Percentiles rank a stretch among this genome's conserved stretches.
phyloP scores from a whole-genome alignment of 2,888 invertebrate species.

The Lasioglossum vierecki region DNA sequence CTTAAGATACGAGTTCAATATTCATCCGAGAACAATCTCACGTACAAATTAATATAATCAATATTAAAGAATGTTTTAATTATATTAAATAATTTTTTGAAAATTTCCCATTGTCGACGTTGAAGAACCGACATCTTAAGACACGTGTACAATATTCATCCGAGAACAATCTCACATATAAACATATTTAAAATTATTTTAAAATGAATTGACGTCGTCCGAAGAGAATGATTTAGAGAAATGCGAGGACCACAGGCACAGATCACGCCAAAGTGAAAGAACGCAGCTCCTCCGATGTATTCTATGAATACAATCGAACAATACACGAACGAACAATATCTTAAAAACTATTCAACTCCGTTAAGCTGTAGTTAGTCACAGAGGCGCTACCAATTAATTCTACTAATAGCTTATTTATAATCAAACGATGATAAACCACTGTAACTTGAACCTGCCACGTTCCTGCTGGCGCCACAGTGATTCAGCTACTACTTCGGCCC shows the following conservation, averaged over 20 bases:
- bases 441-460: neutral
- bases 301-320: neutral
- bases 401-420: conserved; percentile 6
- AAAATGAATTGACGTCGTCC: neutral
- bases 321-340: neutral
- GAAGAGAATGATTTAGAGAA: neutral
- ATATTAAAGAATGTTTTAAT: too few species aligned
- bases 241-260: neutral
- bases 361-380: neutral
- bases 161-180: neutral
- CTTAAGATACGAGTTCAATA: neutral
- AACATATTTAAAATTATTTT: neutral
- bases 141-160: neutral
- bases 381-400: neutral
- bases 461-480: neutral
- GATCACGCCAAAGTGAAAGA: neutral
- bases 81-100: too few species aligned
- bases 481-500: neutral
- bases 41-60: too few species aligned
- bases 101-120: too few species aligned
- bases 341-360: neutral
- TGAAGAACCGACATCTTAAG: too few species aligned
- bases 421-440: neutral
- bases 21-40: neutral
- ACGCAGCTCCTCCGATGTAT: neutral